phyloP scores from a whole-genome alignment of 92 coral and sea anemone species.

The Blastomussa wellsi region DNA sequence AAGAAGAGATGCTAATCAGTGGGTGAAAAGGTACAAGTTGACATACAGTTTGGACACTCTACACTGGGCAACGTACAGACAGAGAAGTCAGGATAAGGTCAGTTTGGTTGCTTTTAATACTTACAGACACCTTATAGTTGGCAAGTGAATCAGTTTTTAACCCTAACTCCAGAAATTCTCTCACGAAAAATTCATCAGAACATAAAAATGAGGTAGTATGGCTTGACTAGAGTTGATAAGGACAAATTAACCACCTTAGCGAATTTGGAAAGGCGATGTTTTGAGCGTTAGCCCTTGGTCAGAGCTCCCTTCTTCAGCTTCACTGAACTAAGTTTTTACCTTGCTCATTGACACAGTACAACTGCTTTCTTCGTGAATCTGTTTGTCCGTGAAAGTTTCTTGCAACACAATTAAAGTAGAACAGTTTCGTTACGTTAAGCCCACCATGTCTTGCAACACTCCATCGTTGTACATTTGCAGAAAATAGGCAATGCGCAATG shows the following conservation, averaged over 20 bases:
- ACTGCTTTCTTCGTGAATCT: no score
- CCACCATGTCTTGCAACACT: neutral
- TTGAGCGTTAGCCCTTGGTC: no score
- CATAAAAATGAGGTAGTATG: no score
- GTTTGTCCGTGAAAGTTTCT: no score
- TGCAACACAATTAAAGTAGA: neutral
- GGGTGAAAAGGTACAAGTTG: constrained; percentile 64
- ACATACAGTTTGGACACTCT: constrained; percentile 71
- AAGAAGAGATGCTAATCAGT: constrained; percentile 68
- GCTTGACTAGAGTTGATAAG: no score
- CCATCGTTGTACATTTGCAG: neutral
- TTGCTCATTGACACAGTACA: no score
- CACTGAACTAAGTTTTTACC: no score
- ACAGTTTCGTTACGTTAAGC: neutral
- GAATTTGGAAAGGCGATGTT: no score
- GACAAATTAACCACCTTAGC: no score
- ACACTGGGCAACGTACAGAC: constrained; percentile 79
- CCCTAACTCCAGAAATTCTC: no score
- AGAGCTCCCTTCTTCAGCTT: no score
- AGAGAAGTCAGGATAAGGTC: constrained; percentile 68
- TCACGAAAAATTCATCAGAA: no score
- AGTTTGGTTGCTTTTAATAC: neutral
- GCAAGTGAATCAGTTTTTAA: neutral
- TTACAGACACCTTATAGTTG: neutral
- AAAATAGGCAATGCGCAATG: neutral